A percentile compares a stretch with the other conserved stretches of the same genome.
phyloP scores from a whole-genome alignment of 1,140 invertebrate genomes.

The Atta texana region DNA sequence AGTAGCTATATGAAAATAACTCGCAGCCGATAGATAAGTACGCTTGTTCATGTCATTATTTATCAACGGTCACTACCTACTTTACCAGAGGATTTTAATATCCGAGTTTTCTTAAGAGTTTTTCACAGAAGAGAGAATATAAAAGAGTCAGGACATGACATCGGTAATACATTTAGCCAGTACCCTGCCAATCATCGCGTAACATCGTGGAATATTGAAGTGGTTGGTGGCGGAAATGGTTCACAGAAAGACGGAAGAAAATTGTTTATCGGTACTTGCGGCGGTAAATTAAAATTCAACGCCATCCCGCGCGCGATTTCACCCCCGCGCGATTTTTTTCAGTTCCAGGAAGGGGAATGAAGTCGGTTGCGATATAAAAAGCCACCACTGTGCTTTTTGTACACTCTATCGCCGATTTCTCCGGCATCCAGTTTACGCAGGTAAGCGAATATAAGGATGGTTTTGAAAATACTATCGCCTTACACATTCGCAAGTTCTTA shows the following conservation, averaged over 20 bases:
- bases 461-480: not conserved
- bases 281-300: conserved; percentile 76
- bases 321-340: not conserved
- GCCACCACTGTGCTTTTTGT: conserved; percentile 11
- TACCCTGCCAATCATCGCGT: conserved; percentile 72
- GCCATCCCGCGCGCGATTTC: conserved; percentile 31
- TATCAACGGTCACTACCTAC: conserved; percentile 1
- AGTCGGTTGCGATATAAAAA: conserved; percentile 70
- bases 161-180: conserved; percentile 68
- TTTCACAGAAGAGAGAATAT: conserved; percentile 26
- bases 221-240: not conserved
- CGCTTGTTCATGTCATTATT: conserved; percentile 1
- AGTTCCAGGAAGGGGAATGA: conserved; percentile 38
- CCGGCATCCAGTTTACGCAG: conserved; percentile 28
- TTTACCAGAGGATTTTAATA: conserved; percentile 31
- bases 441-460: conserved; percentile 12
- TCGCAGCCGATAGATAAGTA: not conserved
- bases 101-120: conserved; percentile 16
- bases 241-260: conserved; percentile 56
- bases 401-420: conserved; percentile 59
- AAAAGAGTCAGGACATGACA: conserved; percentile 37
- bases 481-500: not conserved
- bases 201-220: conserved; percentile 71
- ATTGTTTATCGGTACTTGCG: conserved; percentile 70
- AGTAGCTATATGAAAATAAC: conserved; percentile 12